Conservation (phyloP, 2,888 invertebrate genomes). For the Clitarchus hookeri region DNA sequence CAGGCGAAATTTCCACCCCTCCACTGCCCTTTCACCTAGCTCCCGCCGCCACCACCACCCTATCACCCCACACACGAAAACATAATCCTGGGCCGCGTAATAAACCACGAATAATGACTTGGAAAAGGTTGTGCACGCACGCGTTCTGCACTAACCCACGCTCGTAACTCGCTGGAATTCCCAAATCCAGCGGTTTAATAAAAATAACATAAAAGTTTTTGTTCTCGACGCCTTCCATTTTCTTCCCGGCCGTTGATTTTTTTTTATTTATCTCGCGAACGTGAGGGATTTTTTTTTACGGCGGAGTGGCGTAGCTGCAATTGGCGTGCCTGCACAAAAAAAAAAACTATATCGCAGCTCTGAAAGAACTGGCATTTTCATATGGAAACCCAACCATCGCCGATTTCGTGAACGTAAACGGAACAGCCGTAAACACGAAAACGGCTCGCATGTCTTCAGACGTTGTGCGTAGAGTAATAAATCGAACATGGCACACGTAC, state of each 20-base stretch:
- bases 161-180: not conserved
- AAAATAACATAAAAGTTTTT: constrained; percentile 11
- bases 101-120: constrained; percentile 1
- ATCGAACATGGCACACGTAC: too few species aligned
- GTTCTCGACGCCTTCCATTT: constrained; percentile 4
- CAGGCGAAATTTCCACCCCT: not conserved
- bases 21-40: not conserved
- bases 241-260: not conserved
- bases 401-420: not conserved
- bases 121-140: not conserved
- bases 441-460: too few species aligned
- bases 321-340: not conserved
- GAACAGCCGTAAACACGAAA: not conserved
- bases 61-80: not conserved
- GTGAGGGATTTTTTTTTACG: not conserved
- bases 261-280: not conserved
- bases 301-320: not conserved
- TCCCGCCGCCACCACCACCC: not conserved
- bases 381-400: not conserved
- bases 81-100: not conserved
- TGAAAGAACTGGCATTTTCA: not conserved
- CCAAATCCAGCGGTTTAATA: not conserved
- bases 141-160: not conserved
- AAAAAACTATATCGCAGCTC: not conserved
- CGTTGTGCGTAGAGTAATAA: too few species aligned